A percentile compares a stretch with the other conserved stretches of the same genome.
phyloP scores from a whole-genome alignment of 2,888 invertebrate genomes.

The Anthrax anthrax region DNA sequence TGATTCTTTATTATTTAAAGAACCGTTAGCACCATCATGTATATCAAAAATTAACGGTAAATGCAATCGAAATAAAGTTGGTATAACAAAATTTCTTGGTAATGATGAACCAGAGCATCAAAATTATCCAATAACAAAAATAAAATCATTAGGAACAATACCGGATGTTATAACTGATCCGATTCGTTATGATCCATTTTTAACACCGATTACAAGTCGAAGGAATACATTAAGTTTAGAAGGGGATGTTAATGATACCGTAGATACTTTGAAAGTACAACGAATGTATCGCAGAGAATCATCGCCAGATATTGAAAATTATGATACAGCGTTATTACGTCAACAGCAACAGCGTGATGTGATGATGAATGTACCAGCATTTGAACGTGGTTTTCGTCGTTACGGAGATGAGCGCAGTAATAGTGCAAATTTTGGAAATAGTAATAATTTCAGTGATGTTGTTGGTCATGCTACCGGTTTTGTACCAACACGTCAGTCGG shows the following conservation, averaged over 20 bases:
- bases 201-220: conserved; percentile 30
- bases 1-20: conserved; percentile 5
- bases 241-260: not conserved
- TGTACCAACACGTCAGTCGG: conserved; percentile 23
- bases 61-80: conserved; percentile 29
- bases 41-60: conserved; percentile 17
- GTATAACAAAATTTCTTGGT: conserved; percentile 34
- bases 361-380: not conserved
- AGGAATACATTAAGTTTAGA: conserved; percentile 17
- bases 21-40: not conserved
- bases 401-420: not conserved
- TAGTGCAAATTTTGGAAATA: not conserved
- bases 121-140: conserved; percentile 31
- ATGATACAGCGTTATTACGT: not conserved
- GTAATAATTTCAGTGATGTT: not conserved
- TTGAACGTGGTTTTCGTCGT: not conserved
- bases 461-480: not conserved
- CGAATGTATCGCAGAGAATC: not conserved
- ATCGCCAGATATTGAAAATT: not conserved
- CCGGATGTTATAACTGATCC: conserved; percentile 31
- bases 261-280: not conserved
- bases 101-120: conserved; percentile 22
- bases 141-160: conserved; percentile 34
- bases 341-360: too few relatives aligned
- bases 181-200: conserved; percentile 29